These are phyloP conservation scores for Rugalucina vietnamica DNA, from an alignment of 2,888 invertebrate species.

Conservation along the genomic window DNA sequence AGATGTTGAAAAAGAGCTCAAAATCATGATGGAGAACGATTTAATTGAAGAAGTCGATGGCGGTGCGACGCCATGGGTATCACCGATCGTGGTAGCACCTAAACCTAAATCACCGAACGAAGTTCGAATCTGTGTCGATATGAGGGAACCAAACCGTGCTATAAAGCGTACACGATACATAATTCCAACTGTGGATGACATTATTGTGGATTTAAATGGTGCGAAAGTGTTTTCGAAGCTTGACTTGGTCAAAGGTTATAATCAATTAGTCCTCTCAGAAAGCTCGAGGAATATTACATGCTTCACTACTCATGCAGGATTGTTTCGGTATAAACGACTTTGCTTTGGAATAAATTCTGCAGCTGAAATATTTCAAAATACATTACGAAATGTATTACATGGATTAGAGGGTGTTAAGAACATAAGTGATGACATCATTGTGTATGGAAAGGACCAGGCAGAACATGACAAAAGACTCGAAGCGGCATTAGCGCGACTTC, in stretches of 20 bases:
- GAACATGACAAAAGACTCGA: conserved; percentile 55
- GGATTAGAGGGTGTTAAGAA: conserved; percentile 49
- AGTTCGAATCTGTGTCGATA: conserved; percentile 67
- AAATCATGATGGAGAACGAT: conserved; percentile 62
- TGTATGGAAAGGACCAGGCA: conserved; percentile 51
- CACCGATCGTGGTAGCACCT: conserved; percentile 69
- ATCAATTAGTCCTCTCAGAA: conserved; percentile 64
- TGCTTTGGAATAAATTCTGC: conserved; percentile 41
- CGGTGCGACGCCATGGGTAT: conserved; percentile 72
- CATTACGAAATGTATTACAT: not conserved
- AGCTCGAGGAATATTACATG: conserved; percentile 63
- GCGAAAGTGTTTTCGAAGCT: conserved; percentile 64
- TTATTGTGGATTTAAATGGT: conserved; percentile 59
- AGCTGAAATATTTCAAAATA: conserved; percentile 37
- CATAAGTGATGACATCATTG: conserved; percentile 65
- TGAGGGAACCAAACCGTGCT: conserved; percentile 64
- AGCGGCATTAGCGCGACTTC: conserved; percentile 36
- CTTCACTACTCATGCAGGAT: conserved; percentile 59
- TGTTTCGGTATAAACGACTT: conserved; percentile 42
- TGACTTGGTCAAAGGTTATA: conserved; percentile 61
- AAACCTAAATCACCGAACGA: conserved; percentile 56
- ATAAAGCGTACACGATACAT: conserved; percentile 61
- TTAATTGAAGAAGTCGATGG: conserved; percentile 71
- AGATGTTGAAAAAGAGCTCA: conserved; percentile 62
- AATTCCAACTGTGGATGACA: conserved; percentile 66